These are phyloP conservation scores for Propsilocerus akamusi DNA, from an alignment of 1,140 invertebrate genomes.

Conservation along the genomic window DNA sequence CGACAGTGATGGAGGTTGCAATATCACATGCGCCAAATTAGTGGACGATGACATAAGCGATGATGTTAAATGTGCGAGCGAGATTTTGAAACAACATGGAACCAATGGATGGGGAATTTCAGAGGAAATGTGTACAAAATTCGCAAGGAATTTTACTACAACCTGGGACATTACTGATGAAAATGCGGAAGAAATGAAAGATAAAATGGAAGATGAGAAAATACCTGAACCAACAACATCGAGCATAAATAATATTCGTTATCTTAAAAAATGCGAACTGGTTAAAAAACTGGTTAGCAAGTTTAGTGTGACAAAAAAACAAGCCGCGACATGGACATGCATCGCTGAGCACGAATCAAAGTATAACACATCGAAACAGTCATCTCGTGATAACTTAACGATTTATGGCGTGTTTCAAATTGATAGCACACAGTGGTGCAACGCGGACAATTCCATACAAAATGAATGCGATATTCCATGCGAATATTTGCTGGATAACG, in stretches of 20 bases:
- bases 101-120: neutral
- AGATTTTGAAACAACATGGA: neutral
- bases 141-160: neutral
- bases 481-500: conserved; percentile 34
- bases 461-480: conserved; percentile 37
- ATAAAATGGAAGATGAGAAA: neutral
- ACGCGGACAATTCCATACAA: conserved; percentile 31
- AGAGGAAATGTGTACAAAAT: neutral
- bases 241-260: too few species aligned
- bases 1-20: neutral
- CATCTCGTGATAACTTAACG: conserved; percentile 31
- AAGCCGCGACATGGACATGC: conserved; percentile 39
- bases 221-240: neutral
- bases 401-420: conserved; percentile 51
- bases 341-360: conserved; percentile 44
- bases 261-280: conserved; percentile 30
- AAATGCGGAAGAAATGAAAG: neutral
- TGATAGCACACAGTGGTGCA: conserved; percentile 46
- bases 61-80: neutral
- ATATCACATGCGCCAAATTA: neutral
- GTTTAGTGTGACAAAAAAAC: conserved; percentile 24
- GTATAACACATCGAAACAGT: conserved; percentile 37
- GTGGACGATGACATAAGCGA: neutral
- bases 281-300: conserved; percentile 32
- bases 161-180: neutral